These are phyloP conservation scores for Polylopha cassiicola DNA, from an alignment of 2,888 invertebrate species.

Conservation along the genomic window DNA sequence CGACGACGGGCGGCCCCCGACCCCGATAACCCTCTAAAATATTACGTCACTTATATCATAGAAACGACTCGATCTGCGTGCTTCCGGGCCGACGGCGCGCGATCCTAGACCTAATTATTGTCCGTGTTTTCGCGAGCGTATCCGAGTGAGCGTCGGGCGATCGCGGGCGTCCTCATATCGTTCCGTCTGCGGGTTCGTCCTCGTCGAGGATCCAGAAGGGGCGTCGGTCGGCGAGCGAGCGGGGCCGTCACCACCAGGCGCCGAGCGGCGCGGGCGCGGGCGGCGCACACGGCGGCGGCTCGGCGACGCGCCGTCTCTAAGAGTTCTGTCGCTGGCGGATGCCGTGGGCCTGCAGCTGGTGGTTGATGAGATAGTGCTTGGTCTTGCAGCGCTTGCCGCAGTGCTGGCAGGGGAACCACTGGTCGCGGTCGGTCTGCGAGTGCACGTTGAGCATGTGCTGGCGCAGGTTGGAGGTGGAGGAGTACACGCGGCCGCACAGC, in stretches of 20 bases:
- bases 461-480: constrained; percentile 84
- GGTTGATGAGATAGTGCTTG: constrained; percentile 86
- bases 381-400: constrained; percentile 87
- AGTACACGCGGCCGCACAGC: constrained; percentile 84
- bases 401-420: constrained; percentile 84
- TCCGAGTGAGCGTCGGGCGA: constrained; percentile 40
- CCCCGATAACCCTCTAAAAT: constrained; percentile 58
- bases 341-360: constrained; percentile 85
- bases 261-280: constrained; percentile 32
- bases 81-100: no score
- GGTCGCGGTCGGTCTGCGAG: constrained; percentile 82
- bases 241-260: constrained; percentile 26
- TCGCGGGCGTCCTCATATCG: constrained; percentile 20
- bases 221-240: constrained; percentile 25
- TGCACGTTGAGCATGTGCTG: constrained; percentile 87
- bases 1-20: constrained; percentile 40
- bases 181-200: constrained; percentile 21
- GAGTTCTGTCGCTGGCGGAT: constrained; percentile 82
- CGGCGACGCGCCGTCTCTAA: constrained; percentile 65
- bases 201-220: constrained; percentile 21
- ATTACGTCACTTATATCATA: constrained; percentile 39
- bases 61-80: no score
- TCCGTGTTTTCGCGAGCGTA: constrained; percentile 30
- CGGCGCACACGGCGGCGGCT: constrained; percentile 40
- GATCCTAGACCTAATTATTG: constrained; percentile 25